Conservation (phyloP, 2,113 vertebrate species). For the Suricata suricatta region DNA sequence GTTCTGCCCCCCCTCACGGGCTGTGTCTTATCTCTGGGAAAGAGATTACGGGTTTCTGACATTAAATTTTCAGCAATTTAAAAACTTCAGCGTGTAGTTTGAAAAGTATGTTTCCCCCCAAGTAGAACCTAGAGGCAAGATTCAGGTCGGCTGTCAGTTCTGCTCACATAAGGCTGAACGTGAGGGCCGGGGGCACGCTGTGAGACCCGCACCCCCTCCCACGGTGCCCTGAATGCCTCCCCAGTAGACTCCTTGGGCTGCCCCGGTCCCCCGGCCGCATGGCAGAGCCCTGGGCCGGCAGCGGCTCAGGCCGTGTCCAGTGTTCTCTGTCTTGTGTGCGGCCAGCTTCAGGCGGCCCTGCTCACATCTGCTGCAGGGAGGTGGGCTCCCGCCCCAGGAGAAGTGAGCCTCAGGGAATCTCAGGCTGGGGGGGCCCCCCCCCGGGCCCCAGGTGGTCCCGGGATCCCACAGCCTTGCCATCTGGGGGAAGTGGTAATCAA, state of each 20-base stretch:
- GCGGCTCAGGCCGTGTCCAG: accelerated
- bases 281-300: not conserved
- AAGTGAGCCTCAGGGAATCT: not conserved
- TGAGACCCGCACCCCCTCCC: not conserved
- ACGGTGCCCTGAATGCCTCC: not conserved
- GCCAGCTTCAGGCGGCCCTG: not conserved
- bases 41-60: conserved; percentile 63
- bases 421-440: accelerated
- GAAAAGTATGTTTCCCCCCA: not conserved
- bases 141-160: not conserved
- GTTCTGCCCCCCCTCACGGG: not conserved
- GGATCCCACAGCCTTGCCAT: accelerated
- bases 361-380: not conserved
- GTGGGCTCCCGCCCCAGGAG: not conserved
- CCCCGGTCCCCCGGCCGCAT: accelerated
- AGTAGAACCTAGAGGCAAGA: conserved; percentile 61
- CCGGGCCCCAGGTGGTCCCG: not conserved
- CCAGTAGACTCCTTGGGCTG: not conserved
- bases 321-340: not conserved
- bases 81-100: conserved; percentile 26
- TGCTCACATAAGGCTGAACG: not conserved
- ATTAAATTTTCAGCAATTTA: conserved; percentile 28
- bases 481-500: not conserved
- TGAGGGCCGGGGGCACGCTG: not conserved
- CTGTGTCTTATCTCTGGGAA: conserved; percentile 72